These are phyloP conservation scores for Heliangelus exortis DNA, from an alignment of 2,797 vertebrate genomes.

Conservation along the genomic window DNA sequence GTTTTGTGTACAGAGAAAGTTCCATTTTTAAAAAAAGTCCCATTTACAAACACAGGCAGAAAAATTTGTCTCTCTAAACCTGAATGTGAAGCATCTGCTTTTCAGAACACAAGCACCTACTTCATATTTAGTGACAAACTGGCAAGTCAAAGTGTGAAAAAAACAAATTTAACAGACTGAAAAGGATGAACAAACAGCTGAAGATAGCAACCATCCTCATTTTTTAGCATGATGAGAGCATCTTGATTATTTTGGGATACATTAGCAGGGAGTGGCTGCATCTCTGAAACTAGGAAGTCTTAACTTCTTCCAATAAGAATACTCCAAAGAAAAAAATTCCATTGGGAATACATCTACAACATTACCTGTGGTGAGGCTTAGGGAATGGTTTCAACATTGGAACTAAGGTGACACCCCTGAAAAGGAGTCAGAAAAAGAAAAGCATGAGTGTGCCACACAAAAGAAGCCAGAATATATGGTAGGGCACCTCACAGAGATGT, in stretches of 20 bases:
- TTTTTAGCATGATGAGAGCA: neutral
- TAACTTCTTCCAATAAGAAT: neutral
- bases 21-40: rapidly evolving
- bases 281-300: neutral
- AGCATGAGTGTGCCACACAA: rapidly evolving
- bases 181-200: neutral
- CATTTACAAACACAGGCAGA: neutral
- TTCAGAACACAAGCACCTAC: slow-evolving; percentile 3
- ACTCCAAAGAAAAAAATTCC: neutral
- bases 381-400: neutral
- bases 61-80: neutral
- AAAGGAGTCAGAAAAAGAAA: neutral
- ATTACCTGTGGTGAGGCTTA: neutral
- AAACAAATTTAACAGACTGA: neutral
- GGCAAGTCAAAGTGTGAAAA: neutral
- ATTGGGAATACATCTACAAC: neutral
- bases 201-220: neutral
- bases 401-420: neutral
- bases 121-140: neutral
- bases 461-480: neutral
- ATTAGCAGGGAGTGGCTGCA: neutral
- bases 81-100: neutral
- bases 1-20: neutral
- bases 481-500: neutral
- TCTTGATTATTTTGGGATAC: neutral